Evolutionary conservation across 2,888 invertebrate genomes (phyloP).

Genomic region (Unio pictorum): DNA sequence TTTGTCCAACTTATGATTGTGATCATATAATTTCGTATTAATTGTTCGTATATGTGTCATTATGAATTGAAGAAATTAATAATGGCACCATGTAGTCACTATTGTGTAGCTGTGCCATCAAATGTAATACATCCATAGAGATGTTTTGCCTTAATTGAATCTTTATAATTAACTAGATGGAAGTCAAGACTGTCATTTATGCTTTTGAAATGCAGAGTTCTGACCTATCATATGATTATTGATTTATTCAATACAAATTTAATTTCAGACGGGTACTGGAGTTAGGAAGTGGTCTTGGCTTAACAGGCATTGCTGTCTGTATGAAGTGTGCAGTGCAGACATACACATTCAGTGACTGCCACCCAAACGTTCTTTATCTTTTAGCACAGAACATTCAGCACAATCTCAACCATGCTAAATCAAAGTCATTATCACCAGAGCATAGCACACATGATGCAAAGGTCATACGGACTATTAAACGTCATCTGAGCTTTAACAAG

Average conservation of each 20-base stretch:
- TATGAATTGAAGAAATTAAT: too few species aligned
- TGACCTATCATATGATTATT: not conserved
- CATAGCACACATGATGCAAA: conserved; percentile 25
- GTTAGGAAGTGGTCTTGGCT: conserved; percentile 63
- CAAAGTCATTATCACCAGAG: not conserved
- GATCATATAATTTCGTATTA: conserved; percentile 1
- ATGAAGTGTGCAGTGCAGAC: conserved; percentile 43
- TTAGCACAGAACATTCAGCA: conserved; percentile 57
- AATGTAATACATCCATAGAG: too few species aligned
- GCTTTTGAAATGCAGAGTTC: too few species aligned
- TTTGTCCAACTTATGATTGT: not conserved
- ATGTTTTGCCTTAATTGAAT: too few species aligned
- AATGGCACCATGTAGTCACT: too few species aligned
- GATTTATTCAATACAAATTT: not conserved
- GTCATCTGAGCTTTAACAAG: conserved; percentile 47
- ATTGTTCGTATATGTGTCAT: not conserved
- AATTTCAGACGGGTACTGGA: conserved; percentile 54
- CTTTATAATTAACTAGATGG: too few species aligned
- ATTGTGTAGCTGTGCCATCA: too few species aligned
- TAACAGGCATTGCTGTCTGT: conserved; percentile 59
- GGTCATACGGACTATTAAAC: conserved; percentile 45
- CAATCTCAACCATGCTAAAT: conserved; percentile 31
- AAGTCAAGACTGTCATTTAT: too few species aligned
- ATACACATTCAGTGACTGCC: conserved; percentile 61
- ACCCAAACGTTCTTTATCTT: conserved; percentile 59